Base-by-base conservation (phyloP, 2,797 vertebrate genomes). In the Arremon aurantiirostris region DNA sequence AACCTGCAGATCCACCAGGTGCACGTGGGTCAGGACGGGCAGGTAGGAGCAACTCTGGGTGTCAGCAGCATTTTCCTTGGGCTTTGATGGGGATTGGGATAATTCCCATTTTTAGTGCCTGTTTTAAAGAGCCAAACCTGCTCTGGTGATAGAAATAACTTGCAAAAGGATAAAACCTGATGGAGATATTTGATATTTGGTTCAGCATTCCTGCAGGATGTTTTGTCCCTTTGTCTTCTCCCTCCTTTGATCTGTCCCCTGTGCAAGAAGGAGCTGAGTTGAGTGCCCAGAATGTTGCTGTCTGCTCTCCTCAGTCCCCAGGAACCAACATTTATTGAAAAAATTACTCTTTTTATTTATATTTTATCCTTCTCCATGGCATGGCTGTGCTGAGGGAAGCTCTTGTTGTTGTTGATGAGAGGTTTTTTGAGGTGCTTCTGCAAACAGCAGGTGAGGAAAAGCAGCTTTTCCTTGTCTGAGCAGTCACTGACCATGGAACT, bases 1-100 rank as follows among this genome's bases (percentile, higher is more conserved):
- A 99, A 99, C 95, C 98, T 99, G 52, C 99, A 99, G 98, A 99
- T 99, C 73, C 99, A 99, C 96, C 99, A 99, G 89, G 99, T 99
- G 30, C 99, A 99, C 1, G 99, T 99, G 75, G 99, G 99, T n/a
- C 99, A 99, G 92, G 99, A 99, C 6, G 99, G 99, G 64, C 99
- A 99, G 99, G 99, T 99, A 98, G 98, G 98, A 92, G 50, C 49
- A 61, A 11, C 10, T 6, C 47, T n/a, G 60, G 34, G 0, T 28
- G 82, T n/a, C 8, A 61, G 4, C 20, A 20, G 20, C 4, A 0
- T 42, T 86, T 77, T 19, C 27, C 63, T 41, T 22, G 49, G 1
- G 17, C 8, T 64, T 47, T 23, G 18, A 13, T 4, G 28, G 12
- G 57, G 9, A 52, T 4, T 72, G 90, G 66, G 65, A 41, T 27